Percentiles rank a stretch among this genome's conserved stretches.
These are phyloP conservation scores for Plagodis pulveraria DNA, from an alignment of 2,888 invertebrate species.

Conservation along the genomic window DNA sequence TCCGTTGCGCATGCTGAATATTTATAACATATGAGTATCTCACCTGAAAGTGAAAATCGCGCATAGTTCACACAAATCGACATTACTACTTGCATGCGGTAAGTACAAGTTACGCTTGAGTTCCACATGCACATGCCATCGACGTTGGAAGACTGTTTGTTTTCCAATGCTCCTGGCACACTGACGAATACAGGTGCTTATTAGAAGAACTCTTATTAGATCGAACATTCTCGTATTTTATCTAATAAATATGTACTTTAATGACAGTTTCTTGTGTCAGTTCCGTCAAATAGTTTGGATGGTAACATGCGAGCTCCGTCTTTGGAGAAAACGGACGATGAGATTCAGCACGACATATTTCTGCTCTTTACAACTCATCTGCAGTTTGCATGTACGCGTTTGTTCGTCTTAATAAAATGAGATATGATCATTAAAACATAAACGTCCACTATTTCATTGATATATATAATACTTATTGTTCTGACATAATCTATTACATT, in stretches of 20 bases:
- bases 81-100: slow-evolving; percentile 48
- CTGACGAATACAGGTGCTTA: slow-evolving; percentile 50
- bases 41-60: slow-evolving; percentile 77
- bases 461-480: too few species aligned
- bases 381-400: not conserved
- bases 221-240: slow-evolving; percentile 64
- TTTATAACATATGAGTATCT: slow-evolving; percentile 30
- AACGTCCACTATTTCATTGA: too few species aligned
- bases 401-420: not conserved
- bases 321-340: slow-evolving; percentile 63
- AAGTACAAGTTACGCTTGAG: slow-evolving; percentile 53
- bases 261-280: slow-evolving; percentile 77
- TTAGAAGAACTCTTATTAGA: slow-evolving; percentile 46
- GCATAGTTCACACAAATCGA: slow-evolving; percentile 53
- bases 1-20: slow-evolving; percentile 37
- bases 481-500: too few species aligned
- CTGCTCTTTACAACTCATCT: slow-evolving; percentile 16
- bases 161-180: slow-evolving; percentile 54
- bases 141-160: slow-evolving; percentile 42
- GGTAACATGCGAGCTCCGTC: slow-evolving; percentile 70
- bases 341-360: slow-evolving; percentile 51
- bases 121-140: slow-evolving; percentile 52
- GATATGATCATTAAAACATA: not conserved
- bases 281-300: slow-evolving; percentile 79
- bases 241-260: slow-evolving; percentile 60